A percentile compares a stretch with the other conserved stretches of the same genome.
Conservation (phyloP, 2,888 invertebrate genomes). For the Lamellibrachia columna region DNA sequence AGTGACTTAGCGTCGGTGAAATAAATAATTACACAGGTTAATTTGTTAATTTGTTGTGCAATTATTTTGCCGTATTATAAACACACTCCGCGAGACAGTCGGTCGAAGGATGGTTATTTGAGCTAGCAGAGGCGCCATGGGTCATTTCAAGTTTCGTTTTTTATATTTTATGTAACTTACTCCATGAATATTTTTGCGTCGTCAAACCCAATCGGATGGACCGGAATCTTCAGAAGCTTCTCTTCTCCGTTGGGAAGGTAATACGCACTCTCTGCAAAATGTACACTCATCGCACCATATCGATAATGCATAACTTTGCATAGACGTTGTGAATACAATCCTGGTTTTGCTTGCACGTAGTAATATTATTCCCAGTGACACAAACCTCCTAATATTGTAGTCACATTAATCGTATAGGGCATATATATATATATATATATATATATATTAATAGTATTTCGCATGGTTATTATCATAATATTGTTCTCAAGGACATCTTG, state of each 20-base stretch:
- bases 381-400: background rate
- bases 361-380: background rate
- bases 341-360: background rate
- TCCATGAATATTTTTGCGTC: constrained; percentile 29
- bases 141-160: no score
- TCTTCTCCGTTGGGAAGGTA: background rate
- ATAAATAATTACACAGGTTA: no score
- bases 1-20: no score
- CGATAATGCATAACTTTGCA: background rate
- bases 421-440: background rate
- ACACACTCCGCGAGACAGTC: no score
- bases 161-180: constrained; percentile 6
- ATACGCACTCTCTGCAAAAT: constrained; percentile 8
- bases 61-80: no score
- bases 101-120: no score
- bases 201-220: constrained; percentile 30
- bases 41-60: no score
- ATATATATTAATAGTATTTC: no score
- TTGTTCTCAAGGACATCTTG: no score
- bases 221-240: constrained; percentile 25
- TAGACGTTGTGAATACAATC: background rate
- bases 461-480: no score
- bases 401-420: background rate
- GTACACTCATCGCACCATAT: background rate
- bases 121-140: no score